Conservation (phyloP, 2,797 vertebrate species). For the Schizothorax lantsangensis region DNA sequence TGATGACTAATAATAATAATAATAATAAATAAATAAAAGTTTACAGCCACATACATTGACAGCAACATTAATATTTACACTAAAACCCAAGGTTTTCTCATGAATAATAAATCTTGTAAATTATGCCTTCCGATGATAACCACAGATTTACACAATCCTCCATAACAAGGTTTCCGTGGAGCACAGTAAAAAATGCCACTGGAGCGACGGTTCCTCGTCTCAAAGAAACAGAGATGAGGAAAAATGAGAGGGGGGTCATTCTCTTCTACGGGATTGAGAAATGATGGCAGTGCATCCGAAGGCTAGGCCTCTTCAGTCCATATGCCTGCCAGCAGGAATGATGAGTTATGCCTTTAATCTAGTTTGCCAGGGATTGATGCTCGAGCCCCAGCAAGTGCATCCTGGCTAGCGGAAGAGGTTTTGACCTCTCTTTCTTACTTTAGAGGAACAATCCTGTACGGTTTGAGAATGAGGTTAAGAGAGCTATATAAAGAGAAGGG, state of each 20-base stretch:
- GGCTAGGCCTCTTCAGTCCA: conserved; percentile 43
- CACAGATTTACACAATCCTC: neutral
- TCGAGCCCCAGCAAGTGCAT: conserved; percentile 38
- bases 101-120: neutral
- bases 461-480: conserved; percentile 31
- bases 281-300: conserved; percentile 36
- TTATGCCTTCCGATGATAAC: neutral
- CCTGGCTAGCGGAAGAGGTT: neutral
- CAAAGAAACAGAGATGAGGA: conserved; percentile 17
- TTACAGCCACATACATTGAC: neutral
- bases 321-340: conserved; percentile 67
- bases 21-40: conserved; percentile 3
- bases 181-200: neutral
- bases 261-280: conserved; percentile 18
- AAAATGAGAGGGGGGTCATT: conserved; percentile 32
- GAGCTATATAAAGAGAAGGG: conserved; percentile 27
- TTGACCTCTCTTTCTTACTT: conserved; percentile 31
- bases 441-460: conserved; percentile 1
- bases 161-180: neutral
- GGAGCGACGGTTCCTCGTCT: neutral
- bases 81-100: neutral
- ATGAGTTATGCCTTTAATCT: conserved; percentile 74
- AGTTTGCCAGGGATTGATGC: conserved; percentile 74
- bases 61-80: neutral
- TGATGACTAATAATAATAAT: neutral